Evolutionary conservation across 2,113 vertebrate species (phyloP), one percentile per base, ranked within the genome.

Genomic region (Cariama cristata): DNA sequence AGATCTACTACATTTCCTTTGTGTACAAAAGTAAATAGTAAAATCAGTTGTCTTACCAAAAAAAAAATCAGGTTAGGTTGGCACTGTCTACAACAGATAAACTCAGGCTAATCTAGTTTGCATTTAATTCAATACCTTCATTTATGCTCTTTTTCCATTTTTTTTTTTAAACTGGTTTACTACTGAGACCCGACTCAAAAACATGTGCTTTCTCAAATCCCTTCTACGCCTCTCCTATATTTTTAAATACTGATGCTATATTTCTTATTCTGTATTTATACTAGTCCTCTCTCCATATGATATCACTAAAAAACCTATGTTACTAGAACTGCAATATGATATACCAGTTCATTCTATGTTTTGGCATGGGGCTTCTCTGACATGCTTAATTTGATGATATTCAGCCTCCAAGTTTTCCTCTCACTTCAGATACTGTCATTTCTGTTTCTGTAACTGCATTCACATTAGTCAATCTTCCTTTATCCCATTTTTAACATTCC

Each of bases 121-220:
- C 33, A 26, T 87, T 85, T 87, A 32, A 47, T 80, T 81, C 47
- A 69, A 12, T 42, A 60, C 11, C 12, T 88, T 91, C 38, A 18
- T 15, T 18, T 63, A 62, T 0, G 0, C 7, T 67, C 68, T 67
- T 24, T 67, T 90, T 50, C 28, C 0, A 0, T 1, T 24, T 50
- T 52, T 72, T 58, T 45, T 33, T 6, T 4, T 1, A 7, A 85
- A 49, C 10, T 63, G 20, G 5, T 45, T 94, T 91, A 79, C 20
- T 60, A 35, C 27, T 22, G 18, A 89, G 26, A 24, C 44, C 27
- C 68, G 49, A 56, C 15, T 76, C 12, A 49, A 85, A 85, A 17
- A 1, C 2, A 16, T 50, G 12, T 32, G 38, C 27, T 72, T 82
- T 67, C 49, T 72, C 28, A 64, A 75, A 50, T 38, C 19, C 6